A percentile compares a stretch with the other conserved stretches of the same genome.
Evolutionary conservation across 2,113 vertebrate genomes (phyloP).

Genomic region (Sminthopsis crassicaudata): DNA sequence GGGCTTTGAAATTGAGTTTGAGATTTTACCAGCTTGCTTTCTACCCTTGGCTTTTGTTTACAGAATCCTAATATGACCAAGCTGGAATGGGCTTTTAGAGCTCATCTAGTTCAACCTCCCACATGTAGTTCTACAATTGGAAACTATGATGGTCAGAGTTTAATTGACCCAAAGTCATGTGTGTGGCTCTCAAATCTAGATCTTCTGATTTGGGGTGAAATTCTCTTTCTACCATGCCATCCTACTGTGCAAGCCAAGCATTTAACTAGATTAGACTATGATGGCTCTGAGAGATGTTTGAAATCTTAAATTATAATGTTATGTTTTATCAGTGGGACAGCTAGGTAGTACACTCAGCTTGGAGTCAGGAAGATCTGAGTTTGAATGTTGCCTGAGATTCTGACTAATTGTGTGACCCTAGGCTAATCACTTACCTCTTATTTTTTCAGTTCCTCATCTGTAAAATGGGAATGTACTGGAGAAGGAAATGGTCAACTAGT

Average conservation of each 20-base stretch:
- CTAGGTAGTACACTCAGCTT: background rate
- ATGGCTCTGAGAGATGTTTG: constrained; percentile 65
- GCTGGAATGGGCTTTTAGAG: background rate
- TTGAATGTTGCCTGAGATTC: background rate
- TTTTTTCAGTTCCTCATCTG: background rate
- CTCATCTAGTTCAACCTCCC: background rate
- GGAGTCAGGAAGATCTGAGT: background rate
- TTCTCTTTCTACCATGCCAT: background rate
- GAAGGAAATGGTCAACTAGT: background rate
- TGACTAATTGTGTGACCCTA: background rate
- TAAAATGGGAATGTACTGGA: background rate
- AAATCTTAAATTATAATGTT: constrained; percentile 37
- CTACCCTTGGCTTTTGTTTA: constrained; percentile 61
- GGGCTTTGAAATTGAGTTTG: constrained; percentile 76
- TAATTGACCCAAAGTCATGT: background rate
- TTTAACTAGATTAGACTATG: constrained; percentile 65
- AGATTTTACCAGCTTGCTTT: constrained; percentile 62
- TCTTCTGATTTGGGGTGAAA: background rate
- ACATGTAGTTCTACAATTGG: background rate
- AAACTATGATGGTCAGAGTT: background rate
- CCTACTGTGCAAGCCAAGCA: constrained; percentile 56
- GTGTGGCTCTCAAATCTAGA: background rate
- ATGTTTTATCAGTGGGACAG: background rate
- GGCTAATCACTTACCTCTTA: background rate
- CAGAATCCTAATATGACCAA: constrained; percentile 39